These are phyloP conservation scores for Nothobranchius kuhntae DNA, from an alignment of 2,113 vertebrate species.

Conservation along the genomic window DNA sequence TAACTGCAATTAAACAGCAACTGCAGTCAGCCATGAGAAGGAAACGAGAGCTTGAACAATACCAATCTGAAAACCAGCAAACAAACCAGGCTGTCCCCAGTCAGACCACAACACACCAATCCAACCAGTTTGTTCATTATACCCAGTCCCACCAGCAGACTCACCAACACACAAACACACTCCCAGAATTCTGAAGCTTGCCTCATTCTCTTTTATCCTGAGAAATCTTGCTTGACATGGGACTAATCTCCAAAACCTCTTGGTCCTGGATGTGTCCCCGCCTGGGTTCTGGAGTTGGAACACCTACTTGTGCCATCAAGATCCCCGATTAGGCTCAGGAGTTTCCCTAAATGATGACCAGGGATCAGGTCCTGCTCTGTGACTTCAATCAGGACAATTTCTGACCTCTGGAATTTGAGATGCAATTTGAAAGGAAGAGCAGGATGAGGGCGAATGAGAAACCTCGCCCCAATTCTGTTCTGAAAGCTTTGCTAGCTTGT, in stretches of 20 bases:
- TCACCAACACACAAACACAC: slow-evolving; percentile 66
- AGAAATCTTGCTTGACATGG: slow-evolving; percentile 22
- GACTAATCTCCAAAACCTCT: slow-evolving; percentile 25
- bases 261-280: slow-evolving; percentile 10
- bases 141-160: slow-evolving; percentile 64
- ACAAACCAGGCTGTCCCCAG: slow-evolving; percentile 58
- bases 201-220: slow-evolving; percentile 13
- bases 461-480: slow-evolving; percentile 39
- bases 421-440: slow-evolving; percentile 3
- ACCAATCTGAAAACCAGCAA: slow-evolving; percentile 83
- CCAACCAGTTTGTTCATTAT: slow-evolving; percentile 78
- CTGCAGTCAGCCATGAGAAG: slow-evolving; percentile 91
- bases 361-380: slow-evolving; percentile 23
- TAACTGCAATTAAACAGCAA: slow-evolving; percentile 92
- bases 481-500: slow-evolving; percentile 27
- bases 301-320: slow-evolving; percentile 20
- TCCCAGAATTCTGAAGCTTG: slow-evolving; percentile 59
- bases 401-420: slow-evolving; percentile 23
- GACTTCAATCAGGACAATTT: slow-evolving; percentile 17
- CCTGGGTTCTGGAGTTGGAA: slow-evolving; percentile 24
- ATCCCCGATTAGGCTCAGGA: slow-evolving; percentile 27
- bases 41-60: slow-evolving; percentile 92
- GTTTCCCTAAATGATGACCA: slow-evolving; percentile 8
- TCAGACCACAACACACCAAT: slow-evolving; percentile 67
- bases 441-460: slow-evolving; percentile 24